Base-by-base conservation (phyloP, 2,113 vertebrate species). In the Vulpes vulpes region DNA sequence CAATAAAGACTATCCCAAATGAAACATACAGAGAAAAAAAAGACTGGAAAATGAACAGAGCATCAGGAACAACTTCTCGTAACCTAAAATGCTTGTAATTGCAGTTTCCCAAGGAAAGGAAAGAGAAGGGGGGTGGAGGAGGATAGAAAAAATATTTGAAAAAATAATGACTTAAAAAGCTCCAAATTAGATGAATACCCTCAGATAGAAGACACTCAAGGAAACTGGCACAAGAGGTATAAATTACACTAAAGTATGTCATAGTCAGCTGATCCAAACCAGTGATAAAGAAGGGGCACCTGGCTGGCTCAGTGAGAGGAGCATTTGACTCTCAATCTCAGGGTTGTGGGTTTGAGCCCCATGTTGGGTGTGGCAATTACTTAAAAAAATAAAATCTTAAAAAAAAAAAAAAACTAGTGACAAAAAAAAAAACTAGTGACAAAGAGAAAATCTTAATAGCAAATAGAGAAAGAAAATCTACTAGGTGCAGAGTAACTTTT, bases 21-120 rank as follows among this genome's bases (percentile, higher is more conserved):
- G 59, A 87, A 90, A 79, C 16, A 30, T 38, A 67, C 25, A 38
- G 25, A 80, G n/a, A 60, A 67, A 80, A 93, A 88, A 94, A 92
- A 93, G 7, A 91, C 12, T 73, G 30, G 89, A 43, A 92, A 86
- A 78, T 43, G 49, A 76, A 83, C 17, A n/a, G 11, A 30, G 19
- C 59, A 3, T 80, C 23, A 88, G 25, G 32, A 11, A 64, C 35
- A 73, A 38, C 4, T 22, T 79, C 43, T 59, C 15, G 19, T 8
- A 49, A 2, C 5, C 19, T 59, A 67, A 43, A 49, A n/a, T 55
- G 51, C 1, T 11, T 79, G 14, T 32, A 83, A 62, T 20, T 53
- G 25, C 49, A 78, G 23, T 27, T 20, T 43, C 43, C 64, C 67
- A 60, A 94, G 49, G 23, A 64, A 25, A 89, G 16, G 2, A 35